These are phyloP conservation scores for Tubulanus polymorphus DNA, from an alignment of 2,888 invertebrate species.

Conservation along the genomic window DNA sequence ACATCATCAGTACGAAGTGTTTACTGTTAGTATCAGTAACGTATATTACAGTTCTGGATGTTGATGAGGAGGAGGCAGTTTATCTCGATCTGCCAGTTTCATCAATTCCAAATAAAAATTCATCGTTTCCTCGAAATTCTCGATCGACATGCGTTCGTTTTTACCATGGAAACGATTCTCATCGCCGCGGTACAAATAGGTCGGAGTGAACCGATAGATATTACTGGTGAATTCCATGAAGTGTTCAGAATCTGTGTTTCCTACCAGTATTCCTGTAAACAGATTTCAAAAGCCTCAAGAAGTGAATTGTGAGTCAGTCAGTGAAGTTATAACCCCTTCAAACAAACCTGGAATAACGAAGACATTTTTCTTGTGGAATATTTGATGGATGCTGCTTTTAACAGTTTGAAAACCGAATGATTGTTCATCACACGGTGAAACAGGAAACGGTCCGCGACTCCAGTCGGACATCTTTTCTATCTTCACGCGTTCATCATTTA, in stretches of 20 bases:
- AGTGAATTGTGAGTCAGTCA: too few relatives aligned
- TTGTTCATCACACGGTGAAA: constrained; percentile 50
- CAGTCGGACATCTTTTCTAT: constrained; percentile 33
- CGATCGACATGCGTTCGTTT: constrained; percentile 55
- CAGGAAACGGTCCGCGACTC: constrained; percentile 45
- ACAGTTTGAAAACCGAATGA: constrained; percentile 54
- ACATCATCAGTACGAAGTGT: too few relatives aligned
- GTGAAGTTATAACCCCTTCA: too few relatives aligned
- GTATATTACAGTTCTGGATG: constrained; percentile 24
- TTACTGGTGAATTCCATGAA: constrained; percentile 52
- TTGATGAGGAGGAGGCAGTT: constrained; percentile 23
- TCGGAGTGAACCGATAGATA: constrained; percentile 56
- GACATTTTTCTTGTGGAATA: constrained; percentile 52
- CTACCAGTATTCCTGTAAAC: constrained; percentile 44
- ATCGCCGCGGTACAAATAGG: constrained; percentile 43
- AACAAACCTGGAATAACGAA: too few relatives aligned
- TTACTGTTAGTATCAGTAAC: too few relatives aligned
- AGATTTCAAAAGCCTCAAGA: too few relatives aligned
- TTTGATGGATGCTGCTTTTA: constrained; percentile 51
- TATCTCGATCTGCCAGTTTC: constrained; percentile 48
- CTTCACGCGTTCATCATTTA: constrained; percentile 49
- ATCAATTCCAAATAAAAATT: constrained; percentile 57
- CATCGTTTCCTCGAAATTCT: constrained; percentile 54
- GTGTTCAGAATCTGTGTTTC: constrained; percentile 56
- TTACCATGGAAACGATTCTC: constrained; percentile 55